A percentile compares a stretch with the other conserved stretches of the same genome.
These are phyloP conservation scores for Miniopterus natalensis DNA, from an alignment of 2,113 vertebrate genomes.

Conservation along the genomic window DNA sequence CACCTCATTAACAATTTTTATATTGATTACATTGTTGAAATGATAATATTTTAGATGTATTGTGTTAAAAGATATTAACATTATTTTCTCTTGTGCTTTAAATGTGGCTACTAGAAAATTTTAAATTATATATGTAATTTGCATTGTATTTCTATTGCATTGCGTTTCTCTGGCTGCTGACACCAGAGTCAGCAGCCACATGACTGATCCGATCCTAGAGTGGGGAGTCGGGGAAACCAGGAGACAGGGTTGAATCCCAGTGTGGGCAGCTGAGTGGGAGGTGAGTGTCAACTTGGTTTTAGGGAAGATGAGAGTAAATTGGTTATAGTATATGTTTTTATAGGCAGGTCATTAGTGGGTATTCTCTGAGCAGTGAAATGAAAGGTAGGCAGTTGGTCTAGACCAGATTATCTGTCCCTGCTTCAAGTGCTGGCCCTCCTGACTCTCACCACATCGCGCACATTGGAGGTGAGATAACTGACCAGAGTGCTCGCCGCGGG, in stretches of 20 bases:
- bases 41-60: not conserved
- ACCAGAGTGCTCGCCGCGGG: not conserved
- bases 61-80: slow-evolving; percentile 8
- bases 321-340: not conserved
- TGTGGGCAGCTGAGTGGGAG: not conserved
- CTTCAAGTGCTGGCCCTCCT: not conserved
- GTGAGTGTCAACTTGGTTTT: not conserved
- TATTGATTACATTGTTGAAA: not conserved
- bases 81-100: slow-evolving; percentile 34
- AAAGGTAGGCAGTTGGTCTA: not conserved
- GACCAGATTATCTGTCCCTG: not conserved
- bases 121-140: not conserved
- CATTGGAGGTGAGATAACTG: not conserved
- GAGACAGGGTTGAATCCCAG: not conserved
- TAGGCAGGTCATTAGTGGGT: not conserved
- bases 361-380: not conserved
- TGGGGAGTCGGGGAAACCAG: not conserved
- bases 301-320: not conserved
- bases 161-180: not conserved
- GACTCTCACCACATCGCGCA: not conserved
- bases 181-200: not conserved
- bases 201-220: not conserved
- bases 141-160: not conserved
- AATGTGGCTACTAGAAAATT: not conserved
- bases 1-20: not conserved